These are phyloP conservation scores for Tychaedon coryphoeus DNA, from an alignment of 2,113 vertebrate species.

Conservation along the genomic window DNA sequence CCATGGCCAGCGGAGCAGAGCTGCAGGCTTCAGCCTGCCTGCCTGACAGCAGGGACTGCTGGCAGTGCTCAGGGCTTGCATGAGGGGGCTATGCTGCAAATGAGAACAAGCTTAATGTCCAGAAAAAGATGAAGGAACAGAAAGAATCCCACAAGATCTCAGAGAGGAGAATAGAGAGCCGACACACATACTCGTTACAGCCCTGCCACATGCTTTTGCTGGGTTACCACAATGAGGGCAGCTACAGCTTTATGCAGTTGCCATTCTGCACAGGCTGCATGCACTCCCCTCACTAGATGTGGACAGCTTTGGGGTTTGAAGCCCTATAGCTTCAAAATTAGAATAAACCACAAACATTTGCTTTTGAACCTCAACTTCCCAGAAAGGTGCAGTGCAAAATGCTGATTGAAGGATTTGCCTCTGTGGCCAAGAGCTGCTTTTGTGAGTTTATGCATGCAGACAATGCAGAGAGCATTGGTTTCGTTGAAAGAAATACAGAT, in stretches of 20 bases:
- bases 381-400: background rate
- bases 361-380: background rate
- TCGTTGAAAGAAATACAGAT: background rate
- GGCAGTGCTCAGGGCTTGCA: accelerated
- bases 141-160: background rate
- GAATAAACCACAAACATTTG: background rate
- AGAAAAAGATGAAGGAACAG: background rate
- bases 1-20: accelerated
- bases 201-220: background rate
- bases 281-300: background rate
- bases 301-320: background rate
- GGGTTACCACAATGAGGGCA: accelerated
- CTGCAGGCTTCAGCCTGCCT: background rate
- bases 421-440: background rate
- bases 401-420: accelerated
- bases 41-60: background rate
- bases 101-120: background rate
- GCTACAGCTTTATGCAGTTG: background rate
- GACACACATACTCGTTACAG: background rate
- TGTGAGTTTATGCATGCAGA: background rate
- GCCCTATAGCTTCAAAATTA: background rate
- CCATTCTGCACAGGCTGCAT: background rate
- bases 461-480: background rate
- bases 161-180: background rate
- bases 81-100: background rate